A percentile compares a stretch with the other conserved stretches of the same genome.
phyloP scores from a whole-genome alignment of 2,113 vertebrate species.

The Eudyptes chrysolophus region DNA sequence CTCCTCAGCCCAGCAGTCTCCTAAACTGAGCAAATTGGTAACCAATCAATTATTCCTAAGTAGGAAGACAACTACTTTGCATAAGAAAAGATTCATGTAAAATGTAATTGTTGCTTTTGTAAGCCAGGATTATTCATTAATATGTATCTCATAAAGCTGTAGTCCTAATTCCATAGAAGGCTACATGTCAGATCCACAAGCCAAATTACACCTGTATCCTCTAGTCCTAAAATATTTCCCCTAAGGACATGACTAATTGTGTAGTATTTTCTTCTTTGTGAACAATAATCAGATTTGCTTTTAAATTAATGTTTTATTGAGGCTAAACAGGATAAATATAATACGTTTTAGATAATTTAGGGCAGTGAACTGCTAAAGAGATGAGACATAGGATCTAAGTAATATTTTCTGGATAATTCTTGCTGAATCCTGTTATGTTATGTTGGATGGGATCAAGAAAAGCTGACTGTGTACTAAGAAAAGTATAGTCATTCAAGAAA shows the following conservation, averaged over 20 bases:
- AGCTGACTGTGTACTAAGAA: background rate
- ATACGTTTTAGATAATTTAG: background rate
- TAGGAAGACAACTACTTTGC: background rate
- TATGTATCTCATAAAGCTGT: background rate
- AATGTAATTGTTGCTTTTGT: constrained; percentile 4
- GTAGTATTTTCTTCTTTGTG: background rate
- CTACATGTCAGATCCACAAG: background rate
- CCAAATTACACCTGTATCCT: background rate
- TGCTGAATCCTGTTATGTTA: background rate
- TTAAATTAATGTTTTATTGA: background rate
- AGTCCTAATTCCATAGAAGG: background rate
- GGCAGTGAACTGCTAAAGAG: background rate
- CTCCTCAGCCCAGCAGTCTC: background rate
- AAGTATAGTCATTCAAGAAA: background rate
- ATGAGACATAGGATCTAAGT: background rate
- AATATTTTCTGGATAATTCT: background rate
- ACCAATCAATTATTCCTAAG: background rate
- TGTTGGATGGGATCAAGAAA: background rate
- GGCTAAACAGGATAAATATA: background rate
- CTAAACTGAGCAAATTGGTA: background rate
- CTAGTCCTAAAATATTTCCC: background rate
- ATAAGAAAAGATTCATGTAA: background rate
- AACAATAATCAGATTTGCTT: background rate
- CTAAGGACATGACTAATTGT: background rate
- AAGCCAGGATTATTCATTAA: background rate